These are phyloP conservation scores for Aix galericulata DNA, from an alignment of 2,113 vertebrate species.

Conservation along the genomic window DNA sequence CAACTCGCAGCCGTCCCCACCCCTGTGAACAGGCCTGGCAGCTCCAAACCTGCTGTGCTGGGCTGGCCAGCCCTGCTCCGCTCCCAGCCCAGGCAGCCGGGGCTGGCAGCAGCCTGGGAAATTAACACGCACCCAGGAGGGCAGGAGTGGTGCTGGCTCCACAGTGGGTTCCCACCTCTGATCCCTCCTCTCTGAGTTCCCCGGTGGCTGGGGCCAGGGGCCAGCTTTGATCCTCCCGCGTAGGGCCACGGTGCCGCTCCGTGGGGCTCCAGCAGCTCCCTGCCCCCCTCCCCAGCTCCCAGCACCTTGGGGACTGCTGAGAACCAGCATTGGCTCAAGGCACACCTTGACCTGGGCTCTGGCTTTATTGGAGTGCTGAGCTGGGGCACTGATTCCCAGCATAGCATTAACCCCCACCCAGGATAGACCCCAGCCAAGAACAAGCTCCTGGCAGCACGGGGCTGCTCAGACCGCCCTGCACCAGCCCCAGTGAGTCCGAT, in stretches of 20 bases:
- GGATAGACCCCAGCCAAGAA: background rate
- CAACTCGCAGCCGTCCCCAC: background rate
- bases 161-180: background rate
- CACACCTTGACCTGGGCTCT: background rate
- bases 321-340: background rate
- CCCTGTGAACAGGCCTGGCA: background rate
- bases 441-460: rapidly evolving
- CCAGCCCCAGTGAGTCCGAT: background rate
- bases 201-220: rapidly evolving
- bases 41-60: background rate
- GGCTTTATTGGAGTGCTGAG: background rate
- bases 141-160: rapidly evolving
- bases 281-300: rapidly evolving
- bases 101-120: background rate
- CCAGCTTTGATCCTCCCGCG: background rate
- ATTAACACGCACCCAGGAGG: background rate
- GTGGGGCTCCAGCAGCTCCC: too few relatives aligned
- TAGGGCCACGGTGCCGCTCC: background rate
- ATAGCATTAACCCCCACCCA: too few relatives aligned
- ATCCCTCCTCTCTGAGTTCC: background rate
- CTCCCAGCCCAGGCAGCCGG: background rate
- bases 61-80: rapidly evolving
- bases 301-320: rapidly evolving
- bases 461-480: background rate
- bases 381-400: rapidly evolving